These are phyloP conservation scores for Manis javanica DNA, from an alignment of 2,797 vertebrate genomes.

Conservation along the genomic window DNA sequence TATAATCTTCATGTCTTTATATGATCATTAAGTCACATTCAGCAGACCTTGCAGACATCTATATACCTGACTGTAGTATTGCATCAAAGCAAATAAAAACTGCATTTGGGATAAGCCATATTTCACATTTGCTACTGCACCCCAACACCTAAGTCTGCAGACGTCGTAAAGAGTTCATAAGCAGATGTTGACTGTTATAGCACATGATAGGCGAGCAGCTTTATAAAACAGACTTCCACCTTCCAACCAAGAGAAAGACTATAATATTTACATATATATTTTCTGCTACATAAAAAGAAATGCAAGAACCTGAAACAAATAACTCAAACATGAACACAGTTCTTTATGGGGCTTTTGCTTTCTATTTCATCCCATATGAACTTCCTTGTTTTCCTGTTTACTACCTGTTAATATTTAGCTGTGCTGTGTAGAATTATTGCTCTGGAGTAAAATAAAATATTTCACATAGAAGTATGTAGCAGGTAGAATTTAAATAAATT, in stretches of 20 bases:
- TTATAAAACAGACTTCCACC: neutral
- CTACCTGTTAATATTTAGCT: neutral
- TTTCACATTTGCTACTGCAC: neutral
- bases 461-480: neutral
- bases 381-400: neutral
- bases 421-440: neutral
- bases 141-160: neutral
- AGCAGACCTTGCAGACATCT: neutral
- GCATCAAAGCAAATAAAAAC: neutral
- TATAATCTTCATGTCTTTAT: neutral
- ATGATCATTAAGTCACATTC: neutral
- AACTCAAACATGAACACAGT: conserved; percentile 25
- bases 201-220: neutral
- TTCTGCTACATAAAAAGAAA: neutral
- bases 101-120: neutral
- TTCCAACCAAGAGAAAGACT: neutral
- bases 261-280: neutral
- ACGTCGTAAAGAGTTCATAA: neutral
- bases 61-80: neutral
- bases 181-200: neutral
- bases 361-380: neutral
- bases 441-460: conserved; percentile 12
- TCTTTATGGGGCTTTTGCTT: neutral
- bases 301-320: neutral
- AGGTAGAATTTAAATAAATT: neutral